Base-by-base conservation (phyloP, 1,140 invertebrate species). In the Metopolophium dirhodum region DNA sequence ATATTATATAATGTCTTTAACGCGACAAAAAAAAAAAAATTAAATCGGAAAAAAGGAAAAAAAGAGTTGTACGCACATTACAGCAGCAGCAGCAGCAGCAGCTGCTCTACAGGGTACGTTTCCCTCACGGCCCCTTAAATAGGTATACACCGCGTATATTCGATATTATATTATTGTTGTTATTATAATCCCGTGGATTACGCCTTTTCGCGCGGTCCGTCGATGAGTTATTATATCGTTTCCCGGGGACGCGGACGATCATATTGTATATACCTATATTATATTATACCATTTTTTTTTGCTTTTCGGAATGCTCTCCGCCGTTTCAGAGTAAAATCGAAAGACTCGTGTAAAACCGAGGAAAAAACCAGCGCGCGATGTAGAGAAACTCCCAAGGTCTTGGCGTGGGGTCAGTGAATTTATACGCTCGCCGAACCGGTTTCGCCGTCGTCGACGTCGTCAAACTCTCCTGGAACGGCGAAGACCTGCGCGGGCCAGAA, bases 341-440 rank as follows among this genome's bases (percentile, higher is more conserved):
- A 91, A 91, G 68, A 68, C 68, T 23, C 83, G 83, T 61, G 51
- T 41, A 82, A 41, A 82, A n/a, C 6, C 11, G 18, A 41, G 45
- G 22, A 51, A 51, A 82, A 37, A 85, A 54, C 68, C 91, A 35
- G 7, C 82, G 61, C n/a, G 6, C 91, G 35, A 41, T 23, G 35
- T 26, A 86, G 51, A 86, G 82, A 85, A 93, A 93, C 91, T 93
- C 91, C 82, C 91, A 93, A 93, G 91, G 91, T 93, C 91, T 93
- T 35, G 87, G 47, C 89, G 35, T 37, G 91, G 91, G 91, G 91
- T 93, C 91, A 93, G 91, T 93, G 91, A 93, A 93, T 93, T 93
- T 93, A 92, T 89, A 18, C 91, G 91, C 49, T 93, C 47, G 91
- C 49, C 82, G 91, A 93, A 93, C 91, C 91, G 91, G 91, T 93